Evolutionary conservation across 2,888 invertebrate genomes (phyloP).

Genomic region (Raillietiella orientalis): DNA sequence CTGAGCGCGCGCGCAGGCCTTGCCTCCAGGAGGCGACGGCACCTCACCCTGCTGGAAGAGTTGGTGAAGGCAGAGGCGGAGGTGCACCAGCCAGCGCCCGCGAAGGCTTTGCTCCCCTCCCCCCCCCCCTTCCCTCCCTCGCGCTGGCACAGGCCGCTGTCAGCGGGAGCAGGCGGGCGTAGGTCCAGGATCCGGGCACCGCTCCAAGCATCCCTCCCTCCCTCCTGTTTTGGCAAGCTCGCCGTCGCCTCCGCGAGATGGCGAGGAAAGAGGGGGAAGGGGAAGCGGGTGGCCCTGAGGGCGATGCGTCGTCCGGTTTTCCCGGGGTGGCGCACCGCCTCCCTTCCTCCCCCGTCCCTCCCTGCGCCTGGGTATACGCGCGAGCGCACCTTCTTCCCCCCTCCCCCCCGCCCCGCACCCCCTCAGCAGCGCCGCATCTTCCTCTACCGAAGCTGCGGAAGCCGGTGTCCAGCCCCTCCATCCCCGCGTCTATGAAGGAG

Average conservation of each 20-base stretch:
- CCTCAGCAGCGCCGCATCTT: too few species aligned
- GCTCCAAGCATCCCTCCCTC: slow-evolving; percentile 5
- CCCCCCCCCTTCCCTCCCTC: too few species aligned
- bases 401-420: too few species aligned
- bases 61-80: too few species aligned
- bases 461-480: slow-evolving; percentile 85
- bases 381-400: background rate
- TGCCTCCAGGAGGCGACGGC: slow-evolving; percentile 6
- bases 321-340: slow-evolving; percentile 25
- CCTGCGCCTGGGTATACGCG: background rate
- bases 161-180: slow-evolving; percentile 21
- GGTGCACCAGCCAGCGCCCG: too few species aligned
- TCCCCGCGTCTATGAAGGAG: slow-evolving; percentile 32
- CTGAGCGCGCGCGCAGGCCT: slow-evolving; percentile 5
- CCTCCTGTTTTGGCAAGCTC: slow-evolving; percentile 5
- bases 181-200: too few species aligned
- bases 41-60: slow-evolving; percentile 6
- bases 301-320: slow-evolving; percentile 63
- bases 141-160: slow-evolving; percentile 49
- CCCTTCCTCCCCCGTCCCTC: slow-evolving; percentile 3
- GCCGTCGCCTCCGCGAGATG: slow-evolving; percentile 13
- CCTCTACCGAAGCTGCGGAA: slow-evolving; percentile 49
- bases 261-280: too few species aligned
- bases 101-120: too few species aligned
- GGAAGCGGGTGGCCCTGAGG: too few species aligned